These are phyloP conservation scores for Macaria notata DNA, from an alignment of 2,888 invertebrate genomes.

Conservation along the genomic window DNA sequence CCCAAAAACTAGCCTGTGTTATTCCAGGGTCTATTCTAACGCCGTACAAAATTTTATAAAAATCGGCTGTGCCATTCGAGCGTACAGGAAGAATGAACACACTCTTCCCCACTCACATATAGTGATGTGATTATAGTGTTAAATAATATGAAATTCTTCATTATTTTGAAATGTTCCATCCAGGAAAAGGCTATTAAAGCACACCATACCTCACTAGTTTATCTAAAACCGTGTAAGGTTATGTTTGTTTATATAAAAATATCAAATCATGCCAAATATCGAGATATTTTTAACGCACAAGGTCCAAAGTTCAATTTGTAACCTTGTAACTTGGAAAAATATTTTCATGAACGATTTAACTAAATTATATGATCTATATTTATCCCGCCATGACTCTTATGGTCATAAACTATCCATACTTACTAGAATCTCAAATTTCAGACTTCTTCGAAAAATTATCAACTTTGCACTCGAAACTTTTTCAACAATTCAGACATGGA, in stretches of 20 bases:
- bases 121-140: too few relatives aligned
- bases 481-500: neutral
- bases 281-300: slow-evolving; percentile 9
- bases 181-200: too few relatives aligned
- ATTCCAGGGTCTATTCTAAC: too few relatives aligned
- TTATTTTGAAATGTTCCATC: too few relatives aligned
- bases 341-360: neutral
- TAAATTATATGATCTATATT: slow-evolving; percentile 19
- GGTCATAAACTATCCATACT: slow-evolving; percentile 7
- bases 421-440: slow-evolving; percentile 14
- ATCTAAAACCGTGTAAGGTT: neutral
- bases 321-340: slow-evolving; percentile 21
- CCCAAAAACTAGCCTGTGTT: too few relatives aligned
- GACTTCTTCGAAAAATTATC: neutral
- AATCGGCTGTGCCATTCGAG: too few relatives aligned
- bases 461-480: too few relatives aligned
- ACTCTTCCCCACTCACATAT: too few relatives aligned
- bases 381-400: slow-evolving; percentile 13
- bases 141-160: too few relatives aligned
- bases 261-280: slow-evolving; percentile 6
- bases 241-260: slow-evolving; percentile 6
- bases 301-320: slow-evolving; percentile 23
- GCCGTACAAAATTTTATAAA: too few relatives aligned
- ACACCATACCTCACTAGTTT: neutral
- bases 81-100: too few relatives aligned